Evolutionary conservation across 2,797 vertebrate species (phyloP).

Genomic region (Sarcoramphus papa): DNA sequence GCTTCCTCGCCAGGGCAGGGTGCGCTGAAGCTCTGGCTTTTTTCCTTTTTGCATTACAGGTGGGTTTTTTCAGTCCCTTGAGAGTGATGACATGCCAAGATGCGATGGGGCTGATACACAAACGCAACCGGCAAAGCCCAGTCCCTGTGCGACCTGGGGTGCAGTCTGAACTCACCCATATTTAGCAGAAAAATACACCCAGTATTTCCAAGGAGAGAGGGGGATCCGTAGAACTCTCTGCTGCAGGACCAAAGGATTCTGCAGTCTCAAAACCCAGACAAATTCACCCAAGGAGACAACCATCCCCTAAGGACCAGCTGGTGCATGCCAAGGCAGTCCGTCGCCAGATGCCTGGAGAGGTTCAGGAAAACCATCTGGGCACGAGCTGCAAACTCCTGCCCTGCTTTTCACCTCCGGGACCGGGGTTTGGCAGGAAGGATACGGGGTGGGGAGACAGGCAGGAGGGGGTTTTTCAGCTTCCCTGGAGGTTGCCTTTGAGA

Average conservation of each 20-base stretch:
- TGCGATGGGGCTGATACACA: neutral
- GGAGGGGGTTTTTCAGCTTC: neutral
- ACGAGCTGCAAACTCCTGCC: neutral
- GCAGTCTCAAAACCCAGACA: neutral
- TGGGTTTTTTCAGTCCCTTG: neutral
- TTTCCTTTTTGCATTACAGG: neutral
- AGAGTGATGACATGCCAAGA: neutral
- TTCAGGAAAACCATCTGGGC: neutral
- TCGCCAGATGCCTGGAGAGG: neutral
- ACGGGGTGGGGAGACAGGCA: rapidly evolving
- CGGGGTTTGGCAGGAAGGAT: neutral
- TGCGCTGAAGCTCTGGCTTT: neutral
- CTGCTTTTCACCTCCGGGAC: neutral
- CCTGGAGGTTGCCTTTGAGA: neutral
- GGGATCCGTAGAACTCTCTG: neutral
- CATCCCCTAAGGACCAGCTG: neutral
- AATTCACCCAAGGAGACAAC: neutral
- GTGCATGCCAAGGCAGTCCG: neutral
- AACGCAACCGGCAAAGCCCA: neutral
- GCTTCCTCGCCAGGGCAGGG: neutral
- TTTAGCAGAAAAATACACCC: neutral
- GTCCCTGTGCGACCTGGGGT: neutral
- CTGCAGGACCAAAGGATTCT: neutral
- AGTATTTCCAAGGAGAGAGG: neutral
- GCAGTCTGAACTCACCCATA: neutral